A percentile compares a stretch with the other conserved stretches of the same genome.
phyloP scores from a whole-genome alignment of 2,888 invertebrate species.

The Mesorhabditis sp. region DNA sequence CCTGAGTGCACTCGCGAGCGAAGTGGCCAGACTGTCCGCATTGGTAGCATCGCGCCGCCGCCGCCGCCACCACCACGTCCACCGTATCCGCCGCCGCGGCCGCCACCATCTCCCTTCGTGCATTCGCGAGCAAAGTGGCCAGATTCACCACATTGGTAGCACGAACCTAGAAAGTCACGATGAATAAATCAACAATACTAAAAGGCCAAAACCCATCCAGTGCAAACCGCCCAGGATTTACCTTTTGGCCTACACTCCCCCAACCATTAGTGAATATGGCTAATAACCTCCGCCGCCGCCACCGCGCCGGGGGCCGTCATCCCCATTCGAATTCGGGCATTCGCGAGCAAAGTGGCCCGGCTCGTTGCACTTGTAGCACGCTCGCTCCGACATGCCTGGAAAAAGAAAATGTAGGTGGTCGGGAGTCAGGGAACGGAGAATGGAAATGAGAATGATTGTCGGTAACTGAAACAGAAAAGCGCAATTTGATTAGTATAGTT shows the following conservation, averaged over 20 bases:
- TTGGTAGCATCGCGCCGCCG: conserved; percentile 6
- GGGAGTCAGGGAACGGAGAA: not conserved
- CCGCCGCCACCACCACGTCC: conserved; percentile 14
- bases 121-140: conserved; percentile 36
- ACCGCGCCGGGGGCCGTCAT: conserved; percentile 11
- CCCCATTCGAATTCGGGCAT: conserved; percentile 21
- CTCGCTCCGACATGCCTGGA: conserved; percentile 26
- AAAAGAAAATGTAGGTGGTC: conserved; percentile 7
- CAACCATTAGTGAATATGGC: too few relatives aligned
- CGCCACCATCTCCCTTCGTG: conserved; percentile 19
- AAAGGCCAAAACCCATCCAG: not conserved
- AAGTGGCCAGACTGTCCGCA: conserved; percentile 50
- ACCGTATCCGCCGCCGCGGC: conserved; percentile 21
- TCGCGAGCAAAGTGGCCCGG: conserved; percentile 46
- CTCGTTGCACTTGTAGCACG: conserved; percentile 51
- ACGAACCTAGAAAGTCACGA: not conserved
- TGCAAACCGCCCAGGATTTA: too few relatives aligned
- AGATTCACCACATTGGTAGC: conserved; percentile 17
- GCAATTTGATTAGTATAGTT: not conserved
- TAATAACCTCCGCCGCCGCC: conserved; percentile 15
- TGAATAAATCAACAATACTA: not conserved
- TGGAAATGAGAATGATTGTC: not conserved
- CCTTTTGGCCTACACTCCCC: too few relatives aligned
- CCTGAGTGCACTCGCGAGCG: conserved; percentile 49
- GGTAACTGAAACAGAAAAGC: not conserved